These are phyloP conservation scores for Carcharodon carcharias DNA, from an alignment of 2,797 vertebrate genomes.

Conservation along the genomic window DNA sequence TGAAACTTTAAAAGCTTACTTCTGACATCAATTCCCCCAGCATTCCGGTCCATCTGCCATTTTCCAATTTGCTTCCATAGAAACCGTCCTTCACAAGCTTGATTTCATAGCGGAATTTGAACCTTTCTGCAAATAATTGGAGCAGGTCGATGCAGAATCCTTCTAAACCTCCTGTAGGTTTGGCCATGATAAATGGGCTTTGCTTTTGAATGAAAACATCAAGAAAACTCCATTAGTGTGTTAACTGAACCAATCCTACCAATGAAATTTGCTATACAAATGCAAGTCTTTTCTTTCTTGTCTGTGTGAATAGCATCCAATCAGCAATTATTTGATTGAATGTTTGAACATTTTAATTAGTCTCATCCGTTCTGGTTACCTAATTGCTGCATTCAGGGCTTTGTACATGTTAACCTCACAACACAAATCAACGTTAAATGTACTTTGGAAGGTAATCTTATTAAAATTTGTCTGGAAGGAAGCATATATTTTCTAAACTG, in stretches of 20 bases:
- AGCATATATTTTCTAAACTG: neutral
- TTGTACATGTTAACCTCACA: neutral
- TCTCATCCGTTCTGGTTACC: neutral
- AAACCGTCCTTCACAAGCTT: conserved; percentile 68
- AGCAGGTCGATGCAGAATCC: conserved; percentile 82
- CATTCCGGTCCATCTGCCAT: conserved; percentile 77
- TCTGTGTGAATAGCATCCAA: neutral
- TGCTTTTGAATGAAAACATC: conserved; percentile 19
- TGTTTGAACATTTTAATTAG: neutral
- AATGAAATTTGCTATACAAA: neutral
- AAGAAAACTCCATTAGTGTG: neutral
- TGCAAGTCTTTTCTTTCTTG: neutral
- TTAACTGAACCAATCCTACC: neutral
- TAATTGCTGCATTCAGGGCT: neutral
- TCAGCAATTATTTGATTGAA: neutral
- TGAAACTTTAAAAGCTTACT: conserved; percentile 53
- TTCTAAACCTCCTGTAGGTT: conserved; percentile 62
- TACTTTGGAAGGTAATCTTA: neutral
- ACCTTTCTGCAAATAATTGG: conserved; percentile 62
- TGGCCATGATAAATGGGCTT: conserved; percentile 64
- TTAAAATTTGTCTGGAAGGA: neutral
- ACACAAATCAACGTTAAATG: neutral
- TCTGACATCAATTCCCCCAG: conserved; percentile 72
- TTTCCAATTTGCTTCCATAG: conserved; percentile 63
- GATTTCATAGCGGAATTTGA: conserved; percentile 72